Conservation (phyloP, 2,888 invertebrate species). For the Panzeria rudis region DNA sequence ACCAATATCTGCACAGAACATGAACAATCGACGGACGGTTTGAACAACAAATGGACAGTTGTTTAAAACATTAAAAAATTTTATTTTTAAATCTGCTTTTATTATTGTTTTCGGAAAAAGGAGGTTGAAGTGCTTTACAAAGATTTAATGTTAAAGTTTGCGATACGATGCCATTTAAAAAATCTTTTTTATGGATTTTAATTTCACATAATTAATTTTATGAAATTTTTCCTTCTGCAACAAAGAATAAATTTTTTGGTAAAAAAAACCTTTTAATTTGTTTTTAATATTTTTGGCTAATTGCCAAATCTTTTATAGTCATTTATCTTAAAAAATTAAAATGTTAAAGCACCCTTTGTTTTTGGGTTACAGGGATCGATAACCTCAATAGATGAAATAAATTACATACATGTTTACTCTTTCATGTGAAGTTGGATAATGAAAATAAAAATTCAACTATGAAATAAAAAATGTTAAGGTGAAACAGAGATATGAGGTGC, state of each 20-base stretch:
- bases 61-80: constrained; percentile 10
- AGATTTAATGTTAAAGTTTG: constrained; percentile 42
- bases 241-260: neutral
- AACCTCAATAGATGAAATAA: too few species aligned
- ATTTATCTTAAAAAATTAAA: too few species aligned
- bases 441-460: too few species aligned
- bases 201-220: constrained; percentile 11
- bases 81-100: constrained; percentile 20
- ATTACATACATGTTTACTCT: too few species aligned
- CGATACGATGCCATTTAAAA: constrained; percentile 22
- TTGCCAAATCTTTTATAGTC: neutral
- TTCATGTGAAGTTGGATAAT: too few species aligned
- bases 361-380: too few species aligned
- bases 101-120: constrained; percentile 46
- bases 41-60: neutral
- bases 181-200: constrained; percentile 22
- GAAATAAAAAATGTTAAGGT: too few species aligned
- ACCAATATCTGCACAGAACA: constrained; percentile 40
- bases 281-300: neutral
- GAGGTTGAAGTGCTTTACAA: constrained; percentile 52
- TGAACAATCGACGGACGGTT: constrained; percentile 1
- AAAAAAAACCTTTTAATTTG: neutral
- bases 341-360: too few species aligned
- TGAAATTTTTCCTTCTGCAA: neutral
- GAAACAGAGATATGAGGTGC: too few species aligned